Evolutionary conservation across 2,113 vertebrate genomes (phyloP), one percentile per base, ranked within the genome.

Genomic region (Channa argus): DNA sequence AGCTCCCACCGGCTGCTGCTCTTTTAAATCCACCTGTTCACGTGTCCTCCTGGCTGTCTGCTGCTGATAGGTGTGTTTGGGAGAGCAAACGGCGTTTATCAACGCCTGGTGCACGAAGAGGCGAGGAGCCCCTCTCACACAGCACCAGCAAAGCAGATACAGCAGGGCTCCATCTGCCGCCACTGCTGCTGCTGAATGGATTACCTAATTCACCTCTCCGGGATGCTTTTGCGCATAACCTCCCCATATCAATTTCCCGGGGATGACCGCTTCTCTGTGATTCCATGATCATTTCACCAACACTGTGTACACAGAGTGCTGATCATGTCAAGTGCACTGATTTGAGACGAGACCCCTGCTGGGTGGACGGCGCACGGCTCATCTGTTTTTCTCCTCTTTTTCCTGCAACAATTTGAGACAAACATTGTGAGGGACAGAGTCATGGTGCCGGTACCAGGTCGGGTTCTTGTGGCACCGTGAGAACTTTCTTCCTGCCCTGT

Each of bases 21-120:
- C 59, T 80, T 85, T 88, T 84, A 84, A 88, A 89, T 91, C 86
- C 91, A 94, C 91, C 89, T 94, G 92, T 94, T 90, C 79, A 64
- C 63, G 74, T 75, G 68, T 74, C 47, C 61, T 5, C 52, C 41
- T 63, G 74, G 63, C 83, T 56, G 52, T 33, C 54, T 39, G 66
- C 79, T 63, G 70, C 71, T 65, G 63, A 64, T 74, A 47, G 85
- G 86, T 79, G 64, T 67, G 46, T 52, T n/a, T 11, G 49, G 14
- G 37, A 37, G 47, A 60, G 39, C 39, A 58, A 64, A 3, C 49
- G 24, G 51, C 53, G 3, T 63, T 33, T 63, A 54, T 52, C 44
- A 47, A 64, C 59, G 54, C 66, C 64, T 46, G 15, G 66, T 70
- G 60, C 63, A 37, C 37, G 45, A 60, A 60, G 84, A 54, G 62